A percentile compares a stretch with the other conserved stretches of the same genome.
These are phyloP conservation scores for Alaudala cheleensis DNA, from an alignment of 2,113 vertebrate genomes.

Conservation along the genomic window DNA sequence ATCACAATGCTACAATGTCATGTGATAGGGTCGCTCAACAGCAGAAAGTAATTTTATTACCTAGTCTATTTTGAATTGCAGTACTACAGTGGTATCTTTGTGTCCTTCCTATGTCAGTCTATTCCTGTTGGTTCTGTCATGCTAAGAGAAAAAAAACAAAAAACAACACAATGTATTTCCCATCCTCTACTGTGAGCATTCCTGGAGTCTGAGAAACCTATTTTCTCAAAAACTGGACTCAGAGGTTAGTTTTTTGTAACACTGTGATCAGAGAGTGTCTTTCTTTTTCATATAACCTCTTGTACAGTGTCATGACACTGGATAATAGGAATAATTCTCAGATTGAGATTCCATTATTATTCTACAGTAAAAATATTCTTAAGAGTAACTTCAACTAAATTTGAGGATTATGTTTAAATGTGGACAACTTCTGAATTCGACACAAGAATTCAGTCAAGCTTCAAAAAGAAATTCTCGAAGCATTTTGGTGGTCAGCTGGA, in stretches of 20 bases:
- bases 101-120: background rate
- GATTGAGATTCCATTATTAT: background rate
- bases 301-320: background rate
- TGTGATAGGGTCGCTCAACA: background rate
- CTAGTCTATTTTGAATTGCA: background rate
- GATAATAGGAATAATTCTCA: background rate
- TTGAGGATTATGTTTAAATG: background rate
- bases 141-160: background rate
- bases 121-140: background rate
- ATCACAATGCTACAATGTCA: fast-evolving
- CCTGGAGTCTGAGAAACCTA: fast-evolving
- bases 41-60: background rate
- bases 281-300: background rate
- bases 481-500: background rate
- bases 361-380: background rate
- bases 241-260: background rate
- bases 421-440: background rate
- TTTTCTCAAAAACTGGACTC: background rate
- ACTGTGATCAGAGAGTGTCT: background rate
- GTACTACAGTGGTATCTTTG: background rate
- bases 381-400: background rate
- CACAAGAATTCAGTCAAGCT: background rate
- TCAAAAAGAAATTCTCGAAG: background rate
- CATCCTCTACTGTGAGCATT: background rate
- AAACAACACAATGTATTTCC: background rate